Evolutionary conservation across 2,888 invertebrate genomes (phyloP), one percentile per base, ranked within the genome.

Genomic region (Odontocolon sp.): DNA sequence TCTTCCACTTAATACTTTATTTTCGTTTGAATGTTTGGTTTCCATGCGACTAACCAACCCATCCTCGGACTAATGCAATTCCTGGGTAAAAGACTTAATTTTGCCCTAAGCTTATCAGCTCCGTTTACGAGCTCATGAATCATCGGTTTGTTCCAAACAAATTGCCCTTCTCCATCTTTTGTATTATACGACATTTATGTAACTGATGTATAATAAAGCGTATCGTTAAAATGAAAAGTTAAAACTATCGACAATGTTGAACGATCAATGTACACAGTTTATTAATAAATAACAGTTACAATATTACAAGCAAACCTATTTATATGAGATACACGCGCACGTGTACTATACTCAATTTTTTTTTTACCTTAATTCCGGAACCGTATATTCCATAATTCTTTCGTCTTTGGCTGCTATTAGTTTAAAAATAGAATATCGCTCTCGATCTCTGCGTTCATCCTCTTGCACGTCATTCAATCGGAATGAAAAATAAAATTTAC

Each of bases 201-300:
- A 66, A 36, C 38, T 68, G 18, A 28, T 73, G 68, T 77, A 77
- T 57, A 68, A 71, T 73, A 72, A 77, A 72, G 16, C 33, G 57
- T 71, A 57, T 50, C 26, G 57, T 54, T 71, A 57, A 14, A 36
- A 59, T 11, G 38, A 33, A 42, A 18, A 21, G 2, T 42, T 42
- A 16, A 38, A 56, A 68, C 52, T 26, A 68, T 68, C 38, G 9
- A 38, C 31, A 26, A 54, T 56, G 36, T 75, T 36, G 57, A 59
- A 59, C 56, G 74, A 28, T 75, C 50, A 66, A 76, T 76, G 71
- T 76, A 76, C 71, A 71, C 71, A 71, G 67, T 73, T 76, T 76
- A 76, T 76, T 76, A 76, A 76, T 71, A 76, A 76, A 76, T 76
- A 75, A 75, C 64, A 76, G 67, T 71, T 71, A 71, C 47, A 76